Evolutionary conservation across 2,113 vertebrate genomes (phyloP).

Genomic region (Maccullochella peelii): DNA sequence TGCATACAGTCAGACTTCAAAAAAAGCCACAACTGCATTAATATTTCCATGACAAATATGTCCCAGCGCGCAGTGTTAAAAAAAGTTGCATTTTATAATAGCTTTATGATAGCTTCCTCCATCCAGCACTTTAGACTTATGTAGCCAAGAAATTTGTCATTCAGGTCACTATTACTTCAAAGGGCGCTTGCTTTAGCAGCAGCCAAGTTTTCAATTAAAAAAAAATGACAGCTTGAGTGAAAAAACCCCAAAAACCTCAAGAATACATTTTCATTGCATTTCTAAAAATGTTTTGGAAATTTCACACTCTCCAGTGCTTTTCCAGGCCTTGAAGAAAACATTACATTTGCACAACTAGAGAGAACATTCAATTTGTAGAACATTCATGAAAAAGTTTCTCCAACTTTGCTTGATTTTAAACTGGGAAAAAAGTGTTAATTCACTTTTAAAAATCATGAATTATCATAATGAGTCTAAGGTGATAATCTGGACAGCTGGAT

Average conservation of each 20-base stretch:
- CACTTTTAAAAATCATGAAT: constrained; percentile 17
- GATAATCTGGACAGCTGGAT: constrained; percentile 42
- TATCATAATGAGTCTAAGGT: constrained; percentile 1
- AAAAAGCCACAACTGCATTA: constrained; percentile 15
- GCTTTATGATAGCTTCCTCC: constrained; percentile 25
- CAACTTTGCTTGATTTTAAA: not conserved
- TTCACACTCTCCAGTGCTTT: constrained; percentile 31
- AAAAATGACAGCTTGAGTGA: constrained; percentile 48
- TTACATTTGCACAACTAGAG: constrained; percentile 28
- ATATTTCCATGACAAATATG: constrained; percentile 48
- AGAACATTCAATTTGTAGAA: constrained; percentile 23
- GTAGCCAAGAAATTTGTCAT: constrained; percentile 66
- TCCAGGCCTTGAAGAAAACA: constrained; percentile 37
- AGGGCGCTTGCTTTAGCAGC: constrained; percentile 38
- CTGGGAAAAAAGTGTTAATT: not conserved
- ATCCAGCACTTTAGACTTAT: constrained; percentile 47
- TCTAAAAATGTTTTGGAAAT: constrained; percentile 24
- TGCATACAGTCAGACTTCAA: constrained; percentile 21
- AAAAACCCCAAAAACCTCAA: constrained; percentile 8
- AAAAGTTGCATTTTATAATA: constrained; percentile 16
- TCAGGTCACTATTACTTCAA: constrained; percentile 72
- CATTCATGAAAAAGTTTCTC: not conserved
- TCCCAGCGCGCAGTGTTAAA: not conserved
- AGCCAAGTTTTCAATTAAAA: constrained; percentile 63
- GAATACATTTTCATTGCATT: constrained; percentile 48